Evolutionary conservation across 2,113 vertebrate species (phyloP).

Genomic region (Silurus meridionalis): DNA sequence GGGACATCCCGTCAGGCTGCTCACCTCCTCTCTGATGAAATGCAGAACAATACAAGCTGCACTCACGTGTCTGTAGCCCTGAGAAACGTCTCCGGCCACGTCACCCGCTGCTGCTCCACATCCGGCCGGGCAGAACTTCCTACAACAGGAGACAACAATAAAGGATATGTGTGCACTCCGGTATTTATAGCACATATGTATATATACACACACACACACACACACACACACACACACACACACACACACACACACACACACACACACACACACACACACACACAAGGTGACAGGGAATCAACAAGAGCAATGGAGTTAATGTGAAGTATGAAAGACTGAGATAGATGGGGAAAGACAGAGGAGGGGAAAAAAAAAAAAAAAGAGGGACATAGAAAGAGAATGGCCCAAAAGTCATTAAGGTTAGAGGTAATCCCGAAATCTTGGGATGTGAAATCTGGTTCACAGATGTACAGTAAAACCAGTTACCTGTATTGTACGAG

Average conservation of each 20-base stretch:
- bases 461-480: not conserved
- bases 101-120: slow-evolving; percentile 81
- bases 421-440: not conserved
- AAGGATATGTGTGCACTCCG: slow-evolving; percentile 8
- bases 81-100: slow-evolving; percentile 77
- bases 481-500: slow-evolving; percentile 79
- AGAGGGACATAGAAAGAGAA: not conserved
- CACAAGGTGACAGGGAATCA: not conserved
- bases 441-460: not conserved
- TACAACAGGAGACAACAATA: slow-evolving; percentile 59
- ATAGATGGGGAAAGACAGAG: not conserved
- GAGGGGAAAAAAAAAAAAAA: not conserved
- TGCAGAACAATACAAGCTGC: slow-evolving; percentile 19
- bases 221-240: not conserved
- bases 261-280: not conserved
- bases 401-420: not conserved
- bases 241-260: not conserved
- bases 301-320: not conserved
- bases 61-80: slow-evolving; percentile 90
- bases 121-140: slow-evolving; percentile 87
- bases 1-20: not conserved
- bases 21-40: slow-evolving; percentile 5
- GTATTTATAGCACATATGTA: slow-evolving; percentile 1
- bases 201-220: not conserved
- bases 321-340: not conserved